A percentile compares a stretch with the other conserved stretches of the same genome.
These are phyloP conservation scores for Carabus problematicus DNA, from an alignment of 2,888 invertebrate genomes.

Conservation along the genomic window DNA sequence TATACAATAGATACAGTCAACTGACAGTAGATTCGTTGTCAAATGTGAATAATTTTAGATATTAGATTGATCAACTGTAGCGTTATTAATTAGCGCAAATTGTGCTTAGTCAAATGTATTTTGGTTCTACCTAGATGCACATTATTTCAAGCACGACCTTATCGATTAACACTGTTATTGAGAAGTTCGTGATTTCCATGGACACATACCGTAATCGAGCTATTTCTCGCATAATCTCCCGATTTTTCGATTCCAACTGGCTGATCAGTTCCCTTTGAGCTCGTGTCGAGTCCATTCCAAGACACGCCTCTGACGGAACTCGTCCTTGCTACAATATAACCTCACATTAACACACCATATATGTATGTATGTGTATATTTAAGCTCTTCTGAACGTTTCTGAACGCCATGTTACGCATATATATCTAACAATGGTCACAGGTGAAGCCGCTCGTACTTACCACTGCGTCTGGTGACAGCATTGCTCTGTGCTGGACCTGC, in stretches of 20 bases:
- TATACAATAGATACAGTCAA: slow-evolving; percentile 51
- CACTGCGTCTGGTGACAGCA: slow-evolving; percentile 69
- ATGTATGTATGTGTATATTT: slow-evolving; percentile 5
- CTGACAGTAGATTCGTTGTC: no score
- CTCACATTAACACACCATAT: no score
- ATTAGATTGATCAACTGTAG: no score
- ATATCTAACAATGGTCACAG: neutral
- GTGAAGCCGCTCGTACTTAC: slow-evolving; percentile 53
- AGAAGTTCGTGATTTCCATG: slow-evolving; percentile 49
- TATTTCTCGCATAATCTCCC: slow-evolving; percentile 96
- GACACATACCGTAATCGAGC: slow-evolving; percentile 75
- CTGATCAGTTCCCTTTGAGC: slow-evolving; percentile 91
- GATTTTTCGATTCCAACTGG: slow-evolving; percentile 92
- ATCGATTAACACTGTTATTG: slow-evolving; percentile 10
- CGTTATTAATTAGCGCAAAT: no score
- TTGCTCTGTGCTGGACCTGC: slow-evolving; percentile 63
- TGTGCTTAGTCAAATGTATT: no score
- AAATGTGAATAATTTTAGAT: slow-evolving; percentile 5
- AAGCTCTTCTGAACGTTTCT: neutral
- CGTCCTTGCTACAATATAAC: slow-evolving; percentile 60
- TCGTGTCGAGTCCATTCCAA: slow-evolving; percentile 85
- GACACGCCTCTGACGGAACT: slow-evolving; percentile 76
- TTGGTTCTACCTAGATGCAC: no score
- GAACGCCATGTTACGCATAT: slow-evolving; percentile 16
- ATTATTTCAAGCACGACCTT: no score